Percentiles rank a stretch among this genome's conserved stretches.
Evolutionary conservation across 2,888 invertebrate genomes (phyloP).

Genomic region (Bellardia bayeri): DNA sequence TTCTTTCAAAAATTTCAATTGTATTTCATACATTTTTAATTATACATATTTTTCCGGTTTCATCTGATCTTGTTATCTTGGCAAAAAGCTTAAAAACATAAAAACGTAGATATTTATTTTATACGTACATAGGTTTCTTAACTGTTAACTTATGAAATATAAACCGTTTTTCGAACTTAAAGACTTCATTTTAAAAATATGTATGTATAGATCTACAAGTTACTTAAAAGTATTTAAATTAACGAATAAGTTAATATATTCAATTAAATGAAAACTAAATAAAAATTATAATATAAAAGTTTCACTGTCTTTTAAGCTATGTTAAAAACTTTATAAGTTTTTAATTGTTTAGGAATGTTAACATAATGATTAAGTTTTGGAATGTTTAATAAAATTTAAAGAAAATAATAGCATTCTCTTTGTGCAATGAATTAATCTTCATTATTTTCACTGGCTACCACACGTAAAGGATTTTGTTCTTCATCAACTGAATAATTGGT

Average conservation of each 20-base stretch:
- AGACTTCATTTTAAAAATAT: constrained; percentile 38
- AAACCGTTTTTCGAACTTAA: constrained; percentile 6
- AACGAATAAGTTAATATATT: constrained; percentile 4
- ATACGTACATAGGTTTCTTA: constrained; percentile 1
- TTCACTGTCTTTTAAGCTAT: constrained; percentile 42
- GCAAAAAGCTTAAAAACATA: too few relatives aligned
- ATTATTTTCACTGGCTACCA: constrained; percentile 57
- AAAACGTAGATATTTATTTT: neutral
- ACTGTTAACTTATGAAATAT: constrained; percentile 38
- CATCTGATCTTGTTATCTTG: too few relatives aligned
- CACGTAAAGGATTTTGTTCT: constrained; percentile 52
- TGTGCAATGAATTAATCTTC: constrained; percentile 59
- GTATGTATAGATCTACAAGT: neutral
- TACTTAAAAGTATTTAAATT: neutral
- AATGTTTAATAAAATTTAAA: constrained; percentile 50
- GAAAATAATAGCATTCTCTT: neutral
- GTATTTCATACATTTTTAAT: too few relatives aligned
- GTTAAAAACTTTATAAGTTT: constrained; percentile 41
- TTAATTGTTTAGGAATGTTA: constrained; percentile 54
- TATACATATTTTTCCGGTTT: too few relatives aligned
- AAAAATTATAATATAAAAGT: constrained; percentile 3
- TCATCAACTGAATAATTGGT: constrained; percentile 37
- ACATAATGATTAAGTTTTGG: constrained; percentile 39
- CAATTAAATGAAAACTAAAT: constrained; percentile 17
- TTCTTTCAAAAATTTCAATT: too few relatives aligned